Percentiles rank a stretch among this genome's conserved stretches.
phyloP scores from a whole-genome alignment of 2,888 invertebrate genomes.

The Pycnomerus fuliginosus region DNA sequence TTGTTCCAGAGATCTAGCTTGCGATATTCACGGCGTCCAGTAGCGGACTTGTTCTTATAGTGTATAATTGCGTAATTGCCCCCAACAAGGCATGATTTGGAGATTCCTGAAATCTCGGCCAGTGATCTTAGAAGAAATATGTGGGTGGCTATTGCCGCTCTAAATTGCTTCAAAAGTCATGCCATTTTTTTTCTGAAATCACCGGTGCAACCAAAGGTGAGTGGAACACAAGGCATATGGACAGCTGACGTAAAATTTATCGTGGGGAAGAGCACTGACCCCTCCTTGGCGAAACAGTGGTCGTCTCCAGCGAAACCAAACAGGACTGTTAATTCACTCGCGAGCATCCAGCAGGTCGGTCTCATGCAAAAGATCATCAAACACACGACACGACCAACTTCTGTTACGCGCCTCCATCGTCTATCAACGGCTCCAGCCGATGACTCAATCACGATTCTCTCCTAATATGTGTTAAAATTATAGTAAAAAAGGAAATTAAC shows the following conservation, averaged over 20 bases:
- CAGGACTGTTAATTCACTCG: constrained; percentile 15
- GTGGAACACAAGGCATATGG: constrained; percentile 26
- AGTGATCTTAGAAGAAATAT: not conserved
- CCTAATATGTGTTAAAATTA: constrained; percentile 6
- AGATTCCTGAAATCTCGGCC: constrained; percentile 1
- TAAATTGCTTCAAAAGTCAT: not conserved
- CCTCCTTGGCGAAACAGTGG: constrained; percentile 21
- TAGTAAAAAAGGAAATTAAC: not conserved
- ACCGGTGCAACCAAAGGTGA: constrained; percentile 10
- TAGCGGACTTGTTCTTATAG: constrained; percentile 12
- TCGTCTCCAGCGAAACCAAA: constrained; percentile 20
- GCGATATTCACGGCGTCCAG: constrained; percentile 7
- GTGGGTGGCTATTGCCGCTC: too few species aligned
- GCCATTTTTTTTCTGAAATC: too few species aligned
- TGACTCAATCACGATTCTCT: constrained; percentile 6
- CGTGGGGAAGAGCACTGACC: constrained; percentile 27
- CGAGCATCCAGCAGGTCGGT: constrained; percentile 11
- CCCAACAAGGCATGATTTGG: constrained; percentile 10
- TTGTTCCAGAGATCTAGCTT: constrained; percentile 4
- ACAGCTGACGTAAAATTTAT: constrained; percentile 35
- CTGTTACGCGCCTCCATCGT: constrained; percentile 7
- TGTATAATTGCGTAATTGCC: constrained; percentile 14
- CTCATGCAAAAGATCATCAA: constrained; percentile 7
- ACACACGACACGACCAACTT: constrained; percentile 2
- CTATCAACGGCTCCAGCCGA: constrained; percentile 5